phyloP scores from a whole-genome alignment of 2,888 invertebrate species.

The Eupithecia insigniata region DNA sequence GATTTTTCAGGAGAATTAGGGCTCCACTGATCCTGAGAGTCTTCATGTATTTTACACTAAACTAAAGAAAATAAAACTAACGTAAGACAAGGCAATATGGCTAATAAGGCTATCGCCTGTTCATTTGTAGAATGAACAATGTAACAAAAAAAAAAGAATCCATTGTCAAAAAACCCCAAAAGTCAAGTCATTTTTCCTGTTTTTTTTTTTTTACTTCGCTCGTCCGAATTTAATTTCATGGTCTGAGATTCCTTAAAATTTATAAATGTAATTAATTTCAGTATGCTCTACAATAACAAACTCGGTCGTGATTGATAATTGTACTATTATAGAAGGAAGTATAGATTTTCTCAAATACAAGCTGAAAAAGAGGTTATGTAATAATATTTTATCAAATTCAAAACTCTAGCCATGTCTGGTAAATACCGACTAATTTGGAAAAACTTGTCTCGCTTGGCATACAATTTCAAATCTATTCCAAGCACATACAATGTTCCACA shows the following conservation, averaged over 20 bases:
- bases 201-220: not conserved
- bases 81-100: too few species aligned
- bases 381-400: not conserved
- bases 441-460: constrained; percentile 52
- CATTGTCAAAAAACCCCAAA: too few species aligned
- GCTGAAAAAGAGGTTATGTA: constrained; percentile 13
- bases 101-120: too few species aligned
- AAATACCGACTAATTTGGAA: constrained; percentile 59
- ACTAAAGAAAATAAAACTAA: too few species aligned
- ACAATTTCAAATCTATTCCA: constrained; percentile 46
- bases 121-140: too few species aligned
- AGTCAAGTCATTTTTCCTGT: not conserved
- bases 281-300: not conserved
- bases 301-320: not conserved
- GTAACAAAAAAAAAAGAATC: too few species aligned
- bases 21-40: too few species aligned
- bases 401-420: constrained; percentile 54
- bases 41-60: too few species aligned
- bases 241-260: too few species aligned
- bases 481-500: constrained; percentile 28
- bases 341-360: not conserved
- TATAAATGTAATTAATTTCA: not conserved
- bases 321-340: not conserved
- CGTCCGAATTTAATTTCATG: too few species aligned
- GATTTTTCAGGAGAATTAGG: too few species aligned